Evolutionary conservation across 2,797 vertebrate genomes (phyloP), one percentile per base, ranked within the genome.

Genomic region (Notolabrus celidotus): DNA sequence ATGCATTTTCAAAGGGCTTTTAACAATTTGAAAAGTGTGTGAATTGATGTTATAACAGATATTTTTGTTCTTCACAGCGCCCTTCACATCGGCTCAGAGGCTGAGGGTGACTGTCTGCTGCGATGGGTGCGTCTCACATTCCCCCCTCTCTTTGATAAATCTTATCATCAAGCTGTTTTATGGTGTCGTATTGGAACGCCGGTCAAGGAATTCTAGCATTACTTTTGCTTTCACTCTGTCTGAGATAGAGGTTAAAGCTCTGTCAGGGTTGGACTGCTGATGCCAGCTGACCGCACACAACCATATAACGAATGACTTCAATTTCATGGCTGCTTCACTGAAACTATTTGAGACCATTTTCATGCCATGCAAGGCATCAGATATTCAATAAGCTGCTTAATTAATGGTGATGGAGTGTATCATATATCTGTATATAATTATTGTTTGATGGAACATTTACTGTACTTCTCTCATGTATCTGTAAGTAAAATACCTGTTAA

Each of bases 221-320:
- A 70, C 79, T 88, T 87, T 88, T 71, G 64, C 78, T 90, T 91
- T 89, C 61, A 49, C 45, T 80, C 54, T 74, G 22, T 34, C 15
- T 51, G 38, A 51, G 27, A 29, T 23, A 69, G 69, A 76, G 71
- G 60, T 84, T 58, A 79, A 72, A 66, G 0, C n/a, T 51, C 47
- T 50, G 17, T 29, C 15, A 42, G 27, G 11, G n/a, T 57, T 31
- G 17, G 47, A 46, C 63, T 49, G 49, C 31, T 72, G 23, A 55
- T 65, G n/a, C 34, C 3, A 15, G 58, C 16, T 19, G 38, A 15
- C 46, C 42, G 22, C 52, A 66, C 15, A 17, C 34, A 10, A 7
- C 7, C 12, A 31, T 12, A 61, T 33, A 42, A 56, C 43, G 38
- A 16, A 60, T 12, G 12, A 19, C 14, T 74, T 57, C 34, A 38